Evolutionary conservation across 2,113 vertebrate genomes (phyloP).

Genomic region (Empidonax alnorum): DNA sequence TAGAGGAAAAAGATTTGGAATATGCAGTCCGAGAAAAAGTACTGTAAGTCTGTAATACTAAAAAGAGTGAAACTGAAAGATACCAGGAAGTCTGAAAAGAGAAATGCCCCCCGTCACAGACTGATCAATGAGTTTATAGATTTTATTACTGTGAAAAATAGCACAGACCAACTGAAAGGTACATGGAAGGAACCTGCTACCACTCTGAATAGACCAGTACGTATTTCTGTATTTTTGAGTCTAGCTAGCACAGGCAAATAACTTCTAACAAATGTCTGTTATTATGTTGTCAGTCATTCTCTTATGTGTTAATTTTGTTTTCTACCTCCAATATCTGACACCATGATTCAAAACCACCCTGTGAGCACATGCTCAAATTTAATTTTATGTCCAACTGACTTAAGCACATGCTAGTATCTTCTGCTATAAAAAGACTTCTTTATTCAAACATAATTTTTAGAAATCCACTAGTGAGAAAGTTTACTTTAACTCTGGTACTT

Average conservation of each 20-base stretch:
- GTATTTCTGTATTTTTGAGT: not conserved
- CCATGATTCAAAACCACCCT: not conserved
- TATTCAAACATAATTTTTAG: not conserved
- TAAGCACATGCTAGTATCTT: not conserved
- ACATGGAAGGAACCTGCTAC: not conserved
- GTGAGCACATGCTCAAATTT: not conserved
- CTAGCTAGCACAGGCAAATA: not conserved
- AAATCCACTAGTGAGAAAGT: not conserved
- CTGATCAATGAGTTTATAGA: not conserved
- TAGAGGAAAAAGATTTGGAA: not conserved
- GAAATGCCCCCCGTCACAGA: not conserved
- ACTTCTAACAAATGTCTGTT: not conserved
- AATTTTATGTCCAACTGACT: not conserved
- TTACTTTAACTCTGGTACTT: constrained; percentile 19
- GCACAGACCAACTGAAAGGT: not conserved
- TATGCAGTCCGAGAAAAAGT: not conserved
- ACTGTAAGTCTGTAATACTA: not conserved
- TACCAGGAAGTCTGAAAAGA: not conserved
- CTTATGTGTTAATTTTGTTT: not conserved
- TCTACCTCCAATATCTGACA: not conserved
- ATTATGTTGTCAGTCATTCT: not conserved
- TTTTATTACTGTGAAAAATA: not conserved
- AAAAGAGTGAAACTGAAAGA: not conserved
- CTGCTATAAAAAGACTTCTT: not conserved
- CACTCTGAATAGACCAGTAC: not conserved